Conservation (phyloP, 2,113 vertebrate species). For the Toxotes jaculatrix region DNA sequence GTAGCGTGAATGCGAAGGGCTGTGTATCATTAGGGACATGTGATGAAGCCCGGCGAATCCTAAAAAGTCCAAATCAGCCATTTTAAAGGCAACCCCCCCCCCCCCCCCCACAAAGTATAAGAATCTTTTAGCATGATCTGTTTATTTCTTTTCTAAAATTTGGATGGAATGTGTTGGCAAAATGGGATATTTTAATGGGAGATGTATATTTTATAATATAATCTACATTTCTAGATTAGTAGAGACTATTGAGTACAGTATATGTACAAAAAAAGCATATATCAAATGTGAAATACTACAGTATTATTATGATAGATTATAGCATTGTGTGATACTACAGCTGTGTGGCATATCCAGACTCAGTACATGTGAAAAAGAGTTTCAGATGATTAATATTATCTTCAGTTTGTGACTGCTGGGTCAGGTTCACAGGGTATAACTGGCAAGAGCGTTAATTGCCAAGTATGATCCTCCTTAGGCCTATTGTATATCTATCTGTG, state of each 20-base stretch:
- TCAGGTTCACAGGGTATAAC: slow-evolving; percentile 82
- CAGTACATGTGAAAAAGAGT: slow-evolving; percentile 70
- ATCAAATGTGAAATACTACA: slow-evolving; percentile 81
- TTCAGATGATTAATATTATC: slow-evolving; percentile 62
- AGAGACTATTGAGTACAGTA: slow-evolving; percentile 75
- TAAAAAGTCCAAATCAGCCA: slow-evolving; percentile 59
- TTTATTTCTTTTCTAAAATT: slow-evolving; percentile 64
- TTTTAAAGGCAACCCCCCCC: slow-evolving; percentile 63
- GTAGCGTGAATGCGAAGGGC: slow-evolving; percentile 40
- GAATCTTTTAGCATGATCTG: slow-evolving; percentile 69
- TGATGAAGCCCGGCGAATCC: slow-evolving; percentile 46
- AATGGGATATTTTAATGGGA: slow-evolving; percentile 85
- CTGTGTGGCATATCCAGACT: slow-evolving; percentile 79
- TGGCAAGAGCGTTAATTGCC: slow-evolving; percentile 73
- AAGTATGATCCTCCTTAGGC: slow-evolving; percentile 73
- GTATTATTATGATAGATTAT: slow-evolving; percentile 77
- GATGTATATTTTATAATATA: slow-evolving; percentile 88
- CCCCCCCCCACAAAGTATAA: neutral
- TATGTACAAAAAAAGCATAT: slow-evolving; percentile 78
- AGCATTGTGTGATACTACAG: slow-evolving; percentile 77
- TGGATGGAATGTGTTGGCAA: slow-evolving; percentile 71
- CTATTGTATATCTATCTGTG: slow-evolving; percentile 72
- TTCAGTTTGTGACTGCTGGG: slow-evolving; percentile 67
- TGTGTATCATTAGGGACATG: slow-evolving; percentile 13
- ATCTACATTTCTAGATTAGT: slow-evolving; percentile 86